phyloP scores from a whole-genome alignment of 2,888 invertebrate genomes.

The Drosophila paramelanica region DNA sequence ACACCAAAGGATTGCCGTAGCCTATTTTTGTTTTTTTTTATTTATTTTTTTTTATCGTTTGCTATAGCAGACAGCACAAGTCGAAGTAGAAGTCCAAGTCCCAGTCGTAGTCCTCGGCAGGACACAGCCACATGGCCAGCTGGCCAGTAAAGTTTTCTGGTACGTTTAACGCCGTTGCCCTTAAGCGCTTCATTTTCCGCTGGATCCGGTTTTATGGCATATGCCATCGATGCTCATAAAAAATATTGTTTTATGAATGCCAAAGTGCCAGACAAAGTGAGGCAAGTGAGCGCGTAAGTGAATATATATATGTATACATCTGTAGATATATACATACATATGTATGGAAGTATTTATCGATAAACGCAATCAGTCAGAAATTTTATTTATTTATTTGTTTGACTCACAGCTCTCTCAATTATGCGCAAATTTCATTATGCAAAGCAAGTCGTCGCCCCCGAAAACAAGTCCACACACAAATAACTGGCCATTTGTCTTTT shows the following conservation, averaged over 20 bases:
- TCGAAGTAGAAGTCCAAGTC: conserved; percentile 1
- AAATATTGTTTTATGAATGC: conserved; percentile 70
- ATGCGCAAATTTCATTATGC: conserved; percentile 45
- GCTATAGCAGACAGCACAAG: conserved; percentile 5
- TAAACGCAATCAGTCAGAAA: conserved; percentile 58
- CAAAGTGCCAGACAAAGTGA: conserved; percentile 30
- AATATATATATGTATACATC: conserved; percentile 16
- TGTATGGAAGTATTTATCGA: conserved; percentile 38
- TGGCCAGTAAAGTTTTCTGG: conserved; percentile 65
- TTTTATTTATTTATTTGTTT: conserved; percentile 36
- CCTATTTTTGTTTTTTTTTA: conserved; percentile 9
- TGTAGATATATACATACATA: conserved; percentile 25
- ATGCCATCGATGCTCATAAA: conserved; percentile 61
- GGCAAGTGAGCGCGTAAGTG: conserved; percentile 3
- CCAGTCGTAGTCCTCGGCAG: conserved; percentile 16
- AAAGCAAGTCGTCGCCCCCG: conserved; percentile 13
- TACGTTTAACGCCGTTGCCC: conserved; percentile 65
- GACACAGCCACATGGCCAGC: conserved; percentile 15
- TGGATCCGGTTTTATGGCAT: conserved; percentile 69
- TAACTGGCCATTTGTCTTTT: conserved; percentile 24
- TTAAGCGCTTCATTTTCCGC: conserved; percentile 72
- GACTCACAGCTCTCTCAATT: conserved; percentile 33
- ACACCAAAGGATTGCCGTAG: conserved; percentile 73
- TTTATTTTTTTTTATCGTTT: conserved; percentile 20
- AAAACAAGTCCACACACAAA: conserved; percentile 2